These are phyloP conservation scores for Nymphicus hollandicus DNA, from an alignment of 2,113 vertebrate species.

Conservation along the genomic window DNA sequence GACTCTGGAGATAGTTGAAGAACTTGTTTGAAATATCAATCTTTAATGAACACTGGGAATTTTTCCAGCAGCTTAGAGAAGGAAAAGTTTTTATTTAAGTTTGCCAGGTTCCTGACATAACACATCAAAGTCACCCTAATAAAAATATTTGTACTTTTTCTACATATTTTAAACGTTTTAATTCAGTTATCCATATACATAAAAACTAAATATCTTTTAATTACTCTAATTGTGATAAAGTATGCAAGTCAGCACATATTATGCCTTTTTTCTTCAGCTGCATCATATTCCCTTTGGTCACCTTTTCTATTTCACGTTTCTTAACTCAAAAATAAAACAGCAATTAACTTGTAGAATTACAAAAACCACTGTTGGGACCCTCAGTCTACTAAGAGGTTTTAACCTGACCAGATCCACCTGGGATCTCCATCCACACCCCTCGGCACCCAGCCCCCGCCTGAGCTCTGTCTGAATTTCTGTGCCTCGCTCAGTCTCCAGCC, in stretches of 20 bases:
- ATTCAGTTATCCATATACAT: not conserved
- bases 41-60: slow-evolving; percentile 35
- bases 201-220: not conserved
- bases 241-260: not conserved
- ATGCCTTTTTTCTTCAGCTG: not conserved
- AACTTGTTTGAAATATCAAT: slow-evolving; percentile 45
- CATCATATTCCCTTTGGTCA: not conserved
- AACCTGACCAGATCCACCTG: not conserved
- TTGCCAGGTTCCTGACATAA: not conserved
- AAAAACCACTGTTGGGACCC: not conserved
- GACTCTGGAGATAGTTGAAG: not conserved
- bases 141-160: not conserved
- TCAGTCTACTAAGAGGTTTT: not conserved
- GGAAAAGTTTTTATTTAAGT: not conserved
- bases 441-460: not conserved
- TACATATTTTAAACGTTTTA: not conserved
- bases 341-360: not conserved
- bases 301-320: not conserved
- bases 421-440: not conserved
- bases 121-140: not conserved
- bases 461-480: not conserved
- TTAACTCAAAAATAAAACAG: not conserved
- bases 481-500: not conserved
- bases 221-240: not conserved
- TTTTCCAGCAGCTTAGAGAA: not conserved